Evolutionary conservation across 2,797 vertebrate genomes (phyloP).

Genomic region (Cheracebus regulus): DNA sequence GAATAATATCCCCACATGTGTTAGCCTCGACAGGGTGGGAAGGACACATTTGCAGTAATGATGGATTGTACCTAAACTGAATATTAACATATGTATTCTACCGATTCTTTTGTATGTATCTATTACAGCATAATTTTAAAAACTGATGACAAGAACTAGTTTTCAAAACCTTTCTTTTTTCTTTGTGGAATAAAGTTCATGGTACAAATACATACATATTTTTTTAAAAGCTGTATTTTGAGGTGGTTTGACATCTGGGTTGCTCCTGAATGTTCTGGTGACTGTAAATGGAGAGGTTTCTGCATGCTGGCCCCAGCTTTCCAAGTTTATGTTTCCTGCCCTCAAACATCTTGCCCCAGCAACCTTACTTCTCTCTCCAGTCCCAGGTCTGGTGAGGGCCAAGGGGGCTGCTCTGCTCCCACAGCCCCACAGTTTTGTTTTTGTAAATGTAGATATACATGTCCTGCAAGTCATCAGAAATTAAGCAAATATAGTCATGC

Average conservation of each 20-base stretch:
- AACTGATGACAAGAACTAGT: not conserved
- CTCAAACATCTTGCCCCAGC: not conserved
- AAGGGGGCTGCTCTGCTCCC: not conserved
- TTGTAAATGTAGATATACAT: not conserved
- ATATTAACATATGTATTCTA: not conserved
- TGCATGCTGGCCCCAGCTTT: not conserved
- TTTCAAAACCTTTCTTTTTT: not conserved
- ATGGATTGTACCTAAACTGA: not conserved
- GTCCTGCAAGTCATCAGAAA: constrained; percentile 57
- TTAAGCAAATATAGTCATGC: constrained; percentile 31
- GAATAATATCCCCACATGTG: not conserved
- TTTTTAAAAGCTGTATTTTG: no score
- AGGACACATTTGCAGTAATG: not conserved
- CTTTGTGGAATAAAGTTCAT: not conserved
- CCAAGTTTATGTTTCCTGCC: not conserved
- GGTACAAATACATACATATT: not conserved
- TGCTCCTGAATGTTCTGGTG: not conserved
- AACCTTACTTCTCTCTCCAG: not conserved
- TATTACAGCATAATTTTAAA: not conserved
- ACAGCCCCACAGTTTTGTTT: not conserved
- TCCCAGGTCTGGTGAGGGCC: not conserved
- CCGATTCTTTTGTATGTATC: not conserved
- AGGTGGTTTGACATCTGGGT: not conserved
- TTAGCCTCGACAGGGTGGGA: not conserved
- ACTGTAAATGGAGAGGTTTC: not conserved